phyloP scores from a whole-genome alignment of 2,888 invertebrate genomes.

The Rhamphomyia laevipes region DNA sequence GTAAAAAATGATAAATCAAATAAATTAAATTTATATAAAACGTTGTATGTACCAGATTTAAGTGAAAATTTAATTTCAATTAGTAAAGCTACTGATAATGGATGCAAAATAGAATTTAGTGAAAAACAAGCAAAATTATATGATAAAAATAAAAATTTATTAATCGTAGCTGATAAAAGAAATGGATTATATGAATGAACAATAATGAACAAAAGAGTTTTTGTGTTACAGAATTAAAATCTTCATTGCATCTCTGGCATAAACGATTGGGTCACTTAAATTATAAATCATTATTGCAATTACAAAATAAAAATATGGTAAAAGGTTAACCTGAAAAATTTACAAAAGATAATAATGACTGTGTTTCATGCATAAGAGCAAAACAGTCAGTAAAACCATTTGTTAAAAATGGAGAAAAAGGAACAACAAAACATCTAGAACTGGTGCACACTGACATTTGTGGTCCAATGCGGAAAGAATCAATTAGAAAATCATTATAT shows the following conservation, averaged over 20 bases:
- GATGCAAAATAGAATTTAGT: background rate
- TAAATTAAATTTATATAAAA: background rate
- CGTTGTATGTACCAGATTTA: background rate
- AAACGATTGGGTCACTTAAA: constrained; percentile 8
- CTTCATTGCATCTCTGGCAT: constrained; percentile 4
- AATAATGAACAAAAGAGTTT: background rate
- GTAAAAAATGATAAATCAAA: no score
- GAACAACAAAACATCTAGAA: no score
- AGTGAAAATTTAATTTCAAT: constrained; percentile 7
- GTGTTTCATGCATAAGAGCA: no score
- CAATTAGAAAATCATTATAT: no score
- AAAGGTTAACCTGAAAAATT: constrained; percentile 3
- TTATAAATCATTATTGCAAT: constrained; percentile 2
- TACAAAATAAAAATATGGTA: constrained; percentile 6
- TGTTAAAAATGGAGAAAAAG: no score
- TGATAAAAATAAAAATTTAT: constrained; percentile 2
- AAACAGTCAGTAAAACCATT: no score
- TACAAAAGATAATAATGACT: no score
- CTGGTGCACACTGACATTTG: no score
- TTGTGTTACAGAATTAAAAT: constrained; percentile 1
- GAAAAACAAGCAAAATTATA: constrained; percentile 1
- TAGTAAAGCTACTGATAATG: constrained; percentile 3
- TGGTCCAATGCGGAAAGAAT: no score
- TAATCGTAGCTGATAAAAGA: no score
- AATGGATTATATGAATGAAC: background rate